These are phyloP conservation scores for Drosophila robusta DNA, from an alignment of 2,888 invertebrate genomes.

Conservation along the genomic window DNA sequence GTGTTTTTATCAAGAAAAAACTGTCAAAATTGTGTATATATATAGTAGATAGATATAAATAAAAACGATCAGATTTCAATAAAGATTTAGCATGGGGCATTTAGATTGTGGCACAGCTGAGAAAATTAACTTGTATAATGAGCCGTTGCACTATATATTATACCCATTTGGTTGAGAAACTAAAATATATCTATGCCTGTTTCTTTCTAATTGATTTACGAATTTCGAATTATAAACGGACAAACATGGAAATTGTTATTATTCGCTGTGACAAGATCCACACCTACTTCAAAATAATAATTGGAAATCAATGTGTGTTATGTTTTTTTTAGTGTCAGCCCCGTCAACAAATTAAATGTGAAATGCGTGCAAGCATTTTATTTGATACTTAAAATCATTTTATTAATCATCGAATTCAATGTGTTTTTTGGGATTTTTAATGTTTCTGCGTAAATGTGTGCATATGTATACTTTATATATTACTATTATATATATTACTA, in stretches of 20 bases:
- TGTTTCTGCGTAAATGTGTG: not conserved
- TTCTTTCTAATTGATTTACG: not conserved
- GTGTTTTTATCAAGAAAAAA: not conserved
- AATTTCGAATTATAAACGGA: not conserved
- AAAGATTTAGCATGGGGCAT: not conserved
- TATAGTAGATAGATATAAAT: not conserved
- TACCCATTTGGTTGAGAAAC: not conserved
- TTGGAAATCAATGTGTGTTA: too few species aligned
- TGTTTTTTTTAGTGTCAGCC: not conserved
- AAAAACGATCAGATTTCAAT: not conserved
- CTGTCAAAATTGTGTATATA: not conserved
- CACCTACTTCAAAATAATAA: too few species aligned
- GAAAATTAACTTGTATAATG: not conserved
- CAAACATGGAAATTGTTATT: not conserved
- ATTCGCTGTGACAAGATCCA: not conserved
- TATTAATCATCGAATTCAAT: conserved; percentile 22
- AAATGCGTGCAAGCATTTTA: conserved; percentile 10
- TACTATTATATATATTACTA: not conserved
- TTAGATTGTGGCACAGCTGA: not conserved
- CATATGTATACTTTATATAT: not conserved
- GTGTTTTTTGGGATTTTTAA: not conserved
- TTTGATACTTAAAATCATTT: conserved; percentile 18
- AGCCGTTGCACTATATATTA: not conserved
- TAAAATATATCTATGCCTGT: not conserved
- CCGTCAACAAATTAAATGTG: not conserved